Conservation (phyloP, 2,888 invertebrate species). For the Eledona agricola region DNA sequence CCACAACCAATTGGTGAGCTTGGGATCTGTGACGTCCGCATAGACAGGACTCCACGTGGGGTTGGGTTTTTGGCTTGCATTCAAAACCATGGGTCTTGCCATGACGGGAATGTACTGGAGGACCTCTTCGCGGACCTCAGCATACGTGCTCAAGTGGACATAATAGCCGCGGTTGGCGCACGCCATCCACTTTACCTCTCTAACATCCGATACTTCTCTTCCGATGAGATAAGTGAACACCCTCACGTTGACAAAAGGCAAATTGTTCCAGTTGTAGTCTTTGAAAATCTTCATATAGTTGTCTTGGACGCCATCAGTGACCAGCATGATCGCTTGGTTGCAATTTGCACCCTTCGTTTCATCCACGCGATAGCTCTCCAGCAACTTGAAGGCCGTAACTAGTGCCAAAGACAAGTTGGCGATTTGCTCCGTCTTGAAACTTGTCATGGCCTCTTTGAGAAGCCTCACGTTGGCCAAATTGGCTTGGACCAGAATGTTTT, state of each 20-base stretch:
- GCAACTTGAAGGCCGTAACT: slow-evolving; percentile 87
- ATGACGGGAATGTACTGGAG: slow-evolving; percentile 96
- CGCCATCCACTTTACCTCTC: slow-evolving; percentile 98
- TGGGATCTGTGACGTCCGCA: slow-evolving; percentile 90
- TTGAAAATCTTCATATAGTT: slow-evolving; percentile 93
- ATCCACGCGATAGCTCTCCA: slow-evolving; percentile 62
- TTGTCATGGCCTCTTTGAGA: slow-evolving; percentile 81
- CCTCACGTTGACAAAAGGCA: slow-evolving; percentile 83
- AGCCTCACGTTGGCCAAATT: slow-evolving; percentile 85
- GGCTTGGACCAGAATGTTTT: slow-evolving; percentile 89
- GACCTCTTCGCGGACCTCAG: slow-evolving; percentile 96
- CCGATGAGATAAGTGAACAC: slow-evolving; percentile 98
- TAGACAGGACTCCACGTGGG: slow-evolving; percentile 98
- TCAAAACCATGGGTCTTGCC: slow-evolving; percentile 93
- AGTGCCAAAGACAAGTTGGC: slow-evolving; percentile 94
- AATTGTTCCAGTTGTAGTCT: slow-evolving; percentile 83
- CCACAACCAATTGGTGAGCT: slow-evolving; percentile 92
- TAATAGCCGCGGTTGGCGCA: slow-evolving; percentile 95
- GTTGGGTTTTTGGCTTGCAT: slow-evolving; percentile 79
- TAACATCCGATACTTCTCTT: slow-evolving; percentile 81
- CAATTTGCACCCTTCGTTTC: slow-evolving; percentile 65
- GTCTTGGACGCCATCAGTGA: slow-evolving; percentile 98
- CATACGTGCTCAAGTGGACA: slow-evolving; percentile 94
- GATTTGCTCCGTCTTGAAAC: slow-evolving; percentile 83
- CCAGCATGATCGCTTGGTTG: slow-evolving; percentile 97